A percentile compares a stretch with the other conserved stretches of the same genome.
Evolutionary conservation across 2,797 vertebrate genomes (phyloP).

Genomic region (Gobio occitaniae): DNA sequence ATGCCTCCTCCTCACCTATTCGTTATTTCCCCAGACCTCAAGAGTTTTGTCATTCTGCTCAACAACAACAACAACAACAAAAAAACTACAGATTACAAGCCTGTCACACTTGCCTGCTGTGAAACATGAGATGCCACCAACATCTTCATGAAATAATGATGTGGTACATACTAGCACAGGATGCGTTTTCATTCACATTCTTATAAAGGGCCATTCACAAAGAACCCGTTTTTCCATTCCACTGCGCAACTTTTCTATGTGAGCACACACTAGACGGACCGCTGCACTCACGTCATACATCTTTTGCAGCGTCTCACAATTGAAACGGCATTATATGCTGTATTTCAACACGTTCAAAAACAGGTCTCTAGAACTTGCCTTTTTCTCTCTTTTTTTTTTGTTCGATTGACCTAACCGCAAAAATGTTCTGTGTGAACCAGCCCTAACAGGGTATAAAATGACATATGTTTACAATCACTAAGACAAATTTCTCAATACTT

Average conservation of each 20-base stretch:
- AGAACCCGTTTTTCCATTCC: neutral
- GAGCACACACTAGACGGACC: neutral
- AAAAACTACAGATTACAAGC: neutral
- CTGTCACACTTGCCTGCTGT: constrained; percentile 28
- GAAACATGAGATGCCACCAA: constrained; percentile 32
- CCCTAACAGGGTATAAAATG: too few species aligned
- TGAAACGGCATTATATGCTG: neutral
- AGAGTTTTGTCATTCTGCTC: constrained; percentile 14
- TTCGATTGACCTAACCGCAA: neutral
- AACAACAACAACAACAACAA: neutral
- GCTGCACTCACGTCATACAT: neutral
- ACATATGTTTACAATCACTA: too few species aligned
- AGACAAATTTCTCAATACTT: too few species aligned
- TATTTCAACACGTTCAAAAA: neutral
- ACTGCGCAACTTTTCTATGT: neutral
- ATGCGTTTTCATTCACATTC: neutral
- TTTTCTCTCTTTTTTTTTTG: neutral
- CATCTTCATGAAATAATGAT: constrained; percentile 42
- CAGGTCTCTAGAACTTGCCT: neutral
- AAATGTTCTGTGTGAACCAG: too few species aligned
- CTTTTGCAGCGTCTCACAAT: neutral
- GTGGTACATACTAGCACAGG: neutral
- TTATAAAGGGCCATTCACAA: neutral
- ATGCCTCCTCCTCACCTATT: neutral
- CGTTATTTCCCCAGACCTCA: constrained; percentile 21